phyloP scores from a whole-genome alignment of 2,888 invertebrate genomes.

The Cosmopolites sordidus region DNA sequence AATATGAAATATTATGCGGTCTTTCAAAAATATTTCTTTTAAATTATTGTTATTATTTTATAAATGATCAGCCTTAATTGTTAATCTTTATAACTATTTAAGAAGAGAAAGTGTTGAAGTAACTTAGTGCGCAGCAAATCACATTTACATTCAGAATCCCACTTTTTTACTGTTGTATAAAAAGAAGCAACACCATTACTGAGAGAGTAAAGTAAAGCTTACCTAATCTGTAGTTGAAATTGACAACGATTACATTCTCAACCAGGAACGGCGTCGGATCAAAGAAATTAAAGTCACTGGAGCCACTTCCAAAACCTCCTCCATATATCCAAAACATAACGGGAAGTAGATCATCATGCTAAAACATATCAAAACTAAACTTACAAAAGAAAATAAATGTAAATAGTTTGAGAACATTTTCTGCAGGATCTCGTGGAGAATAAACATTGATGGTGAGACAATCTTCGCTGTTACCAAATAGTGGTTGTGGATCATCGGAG shows the following conservation, averaged over 20 bases:
- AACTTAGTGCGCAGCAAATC: too few relatives aligned
- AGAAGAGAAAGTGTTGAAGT: too few relatives aligned
- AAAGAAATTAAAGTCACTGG: conserved; percentile 43
- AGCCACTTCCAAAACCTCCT: conserved; percentile 37
- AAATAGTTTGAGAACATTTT: neutral
- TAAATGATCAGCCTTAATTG: too few relatives aligned
- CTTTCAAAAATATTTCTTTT: too few relatives aligned
- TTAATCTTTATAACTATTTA: too few relatives aligned
- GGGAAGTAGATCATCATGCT: conserved; percentile 17
- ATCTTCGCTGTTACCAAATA: conserved; percentile 28
- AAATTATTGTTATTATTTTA: too few relatives aligned
- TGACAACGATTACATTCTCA: conserved; percentile 37
- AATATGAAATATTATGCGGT: too few relatives aligned
- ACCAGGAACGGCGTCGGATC: conserved; percentile 39
- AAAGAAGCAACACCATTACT: too few relatives aligned
- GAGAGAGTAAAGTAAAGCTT: too few relatives aligned
- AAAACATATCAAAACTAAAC: neutral
- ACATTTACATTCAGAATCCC: too few relatives aligned
- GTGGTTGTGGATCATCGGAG: conserved; percentile 9
- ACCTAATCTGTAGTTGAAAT: conserved; percentile 38
- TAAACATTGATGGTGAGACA: conserved; percentile 30
- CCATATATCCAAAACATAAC: conserved; percentile 43
- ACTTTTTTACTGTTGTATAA: too few relatives aligned
- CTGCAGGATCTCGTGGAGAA: conserved; percentile 18
- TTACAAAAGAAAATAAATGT: neutral